Conservation (phyloP, 2,888 invertebrate genomes). For the Calliopum simillimum region DNA sequence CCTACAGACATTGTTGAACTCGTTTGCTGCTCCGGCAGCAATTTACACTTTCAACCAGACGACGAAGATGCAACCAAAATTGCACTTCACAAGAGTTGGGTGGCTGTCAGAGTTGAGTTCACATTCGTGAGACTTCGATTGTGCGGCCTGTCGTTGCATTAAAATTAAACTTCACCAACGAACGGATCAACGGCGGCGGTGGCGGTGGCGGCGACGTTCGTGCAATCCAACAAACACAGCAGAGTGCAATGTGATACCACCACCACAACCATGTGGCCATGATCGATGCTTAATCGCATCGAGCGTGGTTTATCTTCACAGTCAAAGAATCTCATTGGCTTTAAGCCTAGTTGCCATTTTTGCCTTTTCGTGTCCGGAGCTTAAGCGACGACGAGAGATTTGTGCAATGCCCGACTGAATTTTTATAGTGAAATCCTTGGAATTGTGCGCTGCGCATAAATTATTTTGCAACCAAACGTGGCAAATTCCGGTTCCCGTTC, state of each 20-base stretch:
- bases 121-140: slow-evolving; percentile 19
- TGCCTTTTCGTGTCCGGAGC: slow-evolving; percentile 34
- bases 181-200: slow-evolving; percentile 9
- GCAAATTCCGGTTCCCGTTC: slow-evolving; percentile 23
- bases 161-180: background rate
- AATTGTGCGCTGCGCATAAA: slow-evolving; percentile 43
- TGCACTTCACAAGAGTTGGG: slow-evolving; percentile 19
- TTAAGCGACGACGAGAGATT: slow-evolving; percentile 33
- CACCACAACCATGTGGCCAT: slow-evolving; percentile 12
- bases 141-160: background rate
- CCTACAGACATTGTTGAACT: background rate
- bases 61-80: slow-evolving; percentile 16
- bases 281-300: slow-evolving; percentile 29
- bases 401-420: slow-evolving; percentile 15
- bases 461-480: slow-evolving; percentile 54
- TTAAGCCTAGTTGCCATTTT: slow-evolving; percentile 10
- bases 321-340: slow-evolving; percentile 3
- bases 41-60: slow-evolving; percentile 35
- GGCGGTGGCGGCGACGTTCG: background rate
- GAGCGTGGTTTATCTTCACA: slow-evolving; percentile 12
- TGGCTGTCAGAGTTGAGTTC: slow-evolving; percentile 29
- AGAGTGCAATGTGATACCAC: slow-evolving; percentile 19
- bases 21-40: slow-evolving; percentile 14
- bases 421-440: slow-evolving; percentile 40
- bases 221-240: background rate